A percentile compares a stretch with the other conserved stretches of the same genome.
Evolutionary conservation across 1,140 invertebrate species (phyloP).

Genomic region (Andricus grossulariae): DNA sequence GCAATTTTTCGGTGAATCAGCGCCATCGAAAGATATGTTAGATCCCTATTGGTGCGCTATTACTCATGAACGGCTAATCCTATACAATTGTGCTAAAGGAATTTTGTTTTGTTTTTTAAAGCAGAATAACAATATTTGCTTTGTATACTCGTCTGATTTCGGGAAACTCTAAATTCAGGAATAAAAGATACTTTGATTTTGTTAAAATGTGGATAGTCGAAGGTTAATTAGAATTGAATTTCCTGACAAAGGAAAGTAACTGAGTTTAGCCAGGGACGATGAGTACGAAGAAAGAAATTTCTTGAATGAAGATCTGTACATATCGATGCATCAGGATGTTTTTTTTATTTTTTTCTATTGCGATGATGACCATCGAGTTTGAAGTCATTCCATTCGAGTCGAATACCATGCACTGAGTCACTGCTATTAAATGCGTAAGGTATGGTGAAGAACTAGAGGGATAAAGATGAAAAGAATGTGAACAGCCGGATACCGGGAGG

Average conservation of each 20-base stretch:
- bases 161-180: too few species aligned
- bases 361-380: constrained; percentile 40
- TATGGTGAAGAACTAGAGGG: constrained; percentile 58
- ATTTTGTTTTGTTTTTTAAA: too few species aligned
- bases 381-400: constrained; percentile 47
- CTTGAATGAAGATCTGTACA: constrained; percentile 10
- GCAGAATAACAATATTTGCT: too few species aligned
- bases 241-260: constrained; percentile 5
- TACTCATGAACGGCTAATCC: too few species aligned
- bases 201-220: too few species aligned
- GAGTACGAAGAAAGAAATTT: neutral
- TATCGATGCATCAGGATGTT: constrained; percentile 12
- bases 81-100: too few species aligned
- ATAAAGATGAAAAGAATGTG: constrained; percentile 65
- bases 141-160: too few species aligned
- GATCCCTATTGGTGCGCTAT: too few species aligned
- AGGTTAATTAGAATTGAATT: constrained; percentile 10
- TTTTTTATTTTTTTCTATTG: constrained; percentile 40
- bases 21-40: too few species aligned
- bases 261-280: constrained; percentile 33
- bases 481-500: constrained; percentile 61
- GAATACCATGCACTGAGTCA: constrained; percentile 60
- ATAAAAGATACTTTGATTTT: too few species aligned
- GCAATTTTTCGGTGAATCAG: too few species aligned
- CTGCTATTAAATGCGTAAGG: constrained; percentile 54